Evolutionary conservation across 1,140 invertebrate genomes (phyloP), one percentile per base, ranked within the genome.

Genomic region (Periplaneta americana): DNA sequence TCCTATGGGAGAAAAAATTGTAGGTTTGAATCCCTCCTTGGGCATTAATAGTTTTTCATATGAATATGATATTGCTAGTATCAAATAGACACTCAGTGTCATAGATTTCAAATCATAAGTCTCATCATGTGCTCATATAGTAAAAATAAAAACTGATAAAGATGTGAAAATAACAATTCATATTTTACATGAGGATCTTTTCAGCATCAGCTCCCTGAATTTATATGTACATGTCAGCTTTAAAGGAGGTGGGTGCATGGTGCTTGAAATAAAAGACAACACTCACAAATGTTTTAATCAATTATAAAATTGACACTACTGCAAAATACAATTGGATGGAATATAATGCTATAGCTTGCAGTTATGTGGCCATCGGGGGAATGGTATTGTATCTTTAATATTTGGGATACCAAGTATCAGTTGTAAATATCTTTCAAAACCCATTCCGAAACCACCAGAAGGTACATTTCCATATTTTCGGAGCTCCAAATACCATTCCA

Each of bases 301-400:
- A 0, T 37, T 78, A 78, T 15, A 77, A 77, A 78, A 34, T 0
- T 78, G 4, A 78, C 33, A 78, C 33, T 37, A 34, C 10, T 48
- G n/a, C 34, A 1, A 37, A 31, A 35, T 37, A 78, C 39, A 34
- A 22, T 87, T 86, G 86, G 28, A n/a, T 66, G 22, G 22, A 66
- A 87, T 88, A 89, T 15, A 6, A 35, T n/a, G 17, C 66, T 91
- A 97, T 89, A 96, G 89, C 86, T 89, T 91, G 90, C 96, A 98
- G 87, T 97, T 95, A 87, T 97, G 95, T 74, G 96, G 93, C 93
- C 94, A 98, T 84, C 98, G 91, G 17, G 98, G 98, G 90, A 98
- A 99, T n/a, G 97, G 95, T 85, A 98, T 92, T 13, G 95, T 94
- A 87, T 99, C 98, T 89, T 96, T 97, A 82, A 99, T 98, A 87